These are phyloP conservation scores for Lordiphosa stackelbergi DNA, from an alignment of 1,140 invertebrate species.

Conservation along the genomic window DNA sequence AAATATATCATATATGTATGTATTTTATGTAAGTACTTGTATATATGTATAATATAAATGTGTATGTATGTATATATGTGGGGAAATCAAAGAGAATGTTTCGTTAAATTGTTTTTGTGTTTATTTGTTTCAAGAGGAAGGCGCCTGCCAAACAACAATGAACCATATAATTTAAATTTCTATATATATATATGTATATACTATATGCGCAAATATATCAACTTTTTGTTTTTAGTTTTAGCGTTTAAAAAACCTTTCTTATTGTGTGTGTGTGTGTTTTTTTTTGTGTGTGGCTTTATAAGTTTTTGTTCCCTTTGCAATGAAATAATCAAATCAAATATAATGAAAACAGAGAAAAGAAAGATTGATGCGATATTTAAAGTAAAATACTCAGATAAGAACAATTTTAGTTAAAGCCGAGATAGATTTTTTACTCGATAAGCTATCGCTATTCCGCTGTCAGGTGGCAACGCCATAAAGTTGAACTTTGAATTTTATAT, in stretches of 20 bases:
- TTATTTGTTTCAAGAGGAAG: not conserved
- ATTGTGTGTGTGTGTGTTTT: not conserved
- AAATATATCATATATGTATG: constrained; percentile 44
- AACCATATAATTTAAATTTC: constrained; percentile 16
- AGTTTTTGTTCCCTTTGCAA: constrained; percentile 65
- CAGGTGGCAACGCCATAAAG: no score
- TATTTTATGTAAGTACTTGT: constrained; percentile 7
- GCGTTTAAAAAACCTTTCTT: constrained; percentile 1
- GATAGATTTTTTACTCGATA: no score
- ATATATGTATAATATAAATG: constrained; percentile 5
- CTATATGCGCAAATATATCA: constrained; percentile 30
- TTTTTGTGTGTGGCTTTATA: constrained; percentile 37
- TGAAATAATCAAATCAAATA: constrained; percentile 28
- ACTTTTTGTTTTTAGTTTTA: constrained; percentile 17
- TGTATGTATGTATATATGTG: constrained; percentile 19
- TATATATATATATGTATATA: constrained; percentile 1
- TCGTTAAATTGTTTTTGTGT: not conserved
- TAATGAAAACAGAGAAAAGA: no score
- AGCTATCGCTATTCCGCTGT: no score
- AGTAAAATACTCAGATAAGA: no score
- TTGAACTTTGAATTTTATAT: no score
- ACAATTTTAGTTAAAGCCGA: no score
- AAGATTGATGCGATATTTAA: no score
- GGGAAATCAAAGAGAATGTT: constrained; percentile 20
- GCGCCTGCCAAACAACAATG: constrained; percentile 32